Evolutionary conservation across 2,888 invertebrate species (phyloP), one percentile per base, ranked within the genome.

Genomic region (Onthophagus sagittarius): DNA sequence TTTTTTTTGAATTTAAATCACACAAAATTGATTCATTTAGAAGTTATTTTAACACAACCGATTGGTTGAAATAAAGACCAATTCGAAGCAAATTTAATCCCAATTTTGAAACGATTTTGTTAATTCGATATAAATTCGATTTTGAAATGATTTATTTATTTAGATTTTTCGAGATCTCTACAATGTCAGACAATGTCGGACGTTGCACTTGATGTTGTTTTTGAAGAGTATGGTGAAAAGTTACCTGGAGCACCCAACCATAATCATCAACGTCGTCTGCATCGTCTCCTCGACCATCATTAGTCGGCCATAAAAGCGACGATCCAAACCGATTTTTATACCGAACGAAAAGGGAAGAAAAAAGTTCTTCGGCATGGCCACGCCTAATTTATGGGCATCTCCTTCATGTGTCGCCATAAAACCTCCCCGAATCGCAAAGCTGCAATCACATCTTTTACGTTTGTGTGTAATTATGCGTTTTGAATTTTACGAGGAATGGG

Each of bases 171-270:
- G 39, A 9, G 1, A 9, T 53, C 5, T 32, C 6, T 67, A 67
- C 67, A 67, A 67, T 67, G 67, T 67, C 67, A 67, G 67, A 67
- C 67, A 67, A 67, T 67, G 67, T 67, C 67, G 67, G 31, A 23
- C 67, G 32, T 67, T 67, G 67, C 67, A 67, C 67, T 67, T 67
- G 64, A n/a, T 15, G 67, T 67, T 67, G 67, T 67, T 67, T 67
- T 32, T 23, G 23, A 15, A 13, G 64, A 13, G 64, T 64, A 67
- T n/a, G 67, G 67, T n/a, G 15, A 32, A 23, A 23, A 23, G 23
- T 1, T 67, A 67, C 67, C 67, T 23, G n/a, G 31, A 23, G 23
- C 23, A 23, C 23, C 23, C 23, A 23, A 23, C 23, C 23, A 23
- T 23, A 23, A 23, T 23, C 23, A 23, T 23, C 23, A 23, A 23